Conservation (phyloP, 2,888 invertebrate genomes). For the Macrophya annulata region DNA sequence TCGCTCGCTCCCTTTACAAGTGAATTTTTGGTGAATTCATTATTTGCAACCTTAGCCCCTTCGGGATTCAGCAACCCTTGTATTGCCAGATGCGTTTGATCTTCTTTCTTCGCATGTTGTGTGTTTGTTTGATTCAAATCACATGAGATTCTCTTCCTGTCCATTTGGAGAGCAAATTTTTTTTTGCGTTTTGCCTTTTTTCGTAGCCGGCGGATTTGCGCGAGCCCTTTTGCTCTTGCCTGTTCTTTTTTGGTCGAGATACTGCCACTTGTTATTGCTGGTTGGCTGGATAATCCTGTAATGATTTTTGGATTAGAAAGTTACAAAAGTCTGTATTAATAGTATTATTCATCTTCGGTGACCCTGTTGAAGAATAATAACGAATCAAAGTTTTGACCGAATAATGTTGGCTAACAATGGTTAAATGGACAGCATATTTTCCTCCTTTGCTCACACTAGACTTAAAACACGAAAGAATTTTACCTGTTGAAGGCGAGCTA, state of each 20-base stretch:
- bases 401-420: neutral
- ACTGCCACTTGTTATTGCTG: neutral
- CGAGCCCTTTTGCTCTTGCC: neutral
- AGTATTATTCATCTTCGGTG: neutral
- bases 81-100: neutral
- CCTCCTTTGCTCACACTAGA: neutral
- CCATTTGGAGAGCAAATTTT: neutral
- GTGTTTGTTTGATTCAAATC: neutral
- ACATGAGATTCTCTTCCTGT: slow-evolving; percentile 6
- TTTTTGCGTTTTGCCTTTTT: neutral
- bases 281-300: slow-evolving; percentile 20
- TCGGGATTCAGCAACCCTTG: slow-evolving; percentile 19
- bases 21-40: neutral
- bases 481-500: neutral
- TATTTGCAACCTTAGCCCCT: neutral
- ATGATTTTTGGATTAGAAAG: neutral
- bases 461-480: neutral
- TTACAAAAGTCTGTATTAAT: neutral
- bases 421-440: neutral
- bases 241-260: neutral
- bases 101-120: neutral
- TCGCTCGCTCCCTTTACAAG: neutral
- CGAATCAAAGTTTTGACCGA: neutral
- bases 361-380: neutral
- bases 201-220: neutral